A percentile compares a stretch with the other conserved stretches of the same genome.
phyloP scores from a whole-genome alignment of 2,888 invertebrate genomes.

The Carpatolechia fugitivella region DNA sequence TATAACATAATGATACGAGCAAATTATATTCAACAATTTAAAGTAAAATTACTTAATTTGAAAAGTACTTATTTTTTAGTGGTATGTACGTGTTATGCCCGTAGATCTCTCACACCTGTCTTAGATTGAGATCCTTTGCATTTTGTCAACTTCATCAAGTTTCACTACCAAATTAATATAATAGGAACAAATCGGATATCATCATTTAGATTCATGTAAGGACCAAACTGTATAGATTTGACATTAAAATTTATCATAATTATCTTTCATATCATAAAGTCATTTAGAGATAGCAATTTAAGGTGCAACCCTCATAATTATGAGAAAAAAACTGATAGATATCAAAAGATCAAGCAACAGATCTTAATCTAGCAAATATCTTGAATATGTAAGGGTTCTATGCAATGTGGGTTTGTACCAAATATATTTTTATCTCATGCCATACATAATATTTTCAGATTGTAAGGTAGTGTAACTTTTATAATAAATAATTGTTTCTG shows the following conservation, averaged over 20 bases:
- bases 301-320: background rate
- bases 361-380: too few species aligned
- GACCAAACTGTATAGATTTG: constrained; percentile 60
- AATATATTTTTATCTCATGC: constrained; percentile 23
- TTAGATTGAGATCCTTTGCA: too few species aligned
- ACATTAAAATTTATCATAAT: constrained; percentile 43
- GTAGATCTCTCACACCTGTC: too few species aligned
- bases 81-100: too few species aligned
- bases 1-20: too few species aligned
- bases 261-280: constrained; percentile 60
- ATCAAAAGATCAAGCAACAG: too few species aligned
- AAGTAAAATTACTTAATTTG: too few species aligned
- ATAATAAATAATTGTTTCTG: constrained; percentile 12
- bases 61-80: too few species aligned
- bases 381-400: too few species aligned
- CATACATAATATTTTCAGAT: constrained; percentile 3
- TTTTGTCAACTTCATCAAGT: background rate
- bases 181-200: background rate
- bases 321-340: too few species aligned
- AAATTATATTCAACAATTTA: too few species aligned
- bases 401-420: too few species aligned
- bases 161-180: constrained; percentile 13
- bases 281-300: constrained; percentile 25
- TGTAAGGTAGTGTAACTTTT: constrained; percentile 18
- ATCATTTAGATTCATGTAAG: constrained; percentile 52